These are phyloP conservation scores for Carollia perspicillata DNA, from an alignment of 2,113 vertebrate genomes.

Conservation along the genomic window DNA sequence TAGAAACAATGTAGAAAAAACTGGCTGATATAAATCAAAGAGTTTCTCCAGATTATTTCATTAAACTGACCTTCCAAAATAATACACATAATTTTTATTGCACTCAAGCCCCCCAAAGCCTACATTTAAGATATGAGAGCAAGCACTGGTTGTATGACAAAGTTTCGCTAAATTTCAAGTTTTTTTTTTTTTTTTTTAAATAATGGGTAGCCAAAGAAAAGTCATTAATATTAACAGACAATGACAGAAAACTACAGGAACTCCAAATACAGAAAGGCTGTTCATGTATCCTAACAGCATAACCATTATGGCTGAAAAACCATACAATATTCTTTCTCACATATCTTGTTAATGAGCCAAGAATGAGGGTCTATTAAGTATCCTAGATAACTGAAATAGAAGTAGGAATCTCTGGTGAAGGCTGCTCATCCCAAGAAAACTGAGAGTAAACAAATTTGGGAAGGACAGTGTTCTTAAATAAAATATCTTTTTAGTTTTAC, in stretches of 20 bases:
- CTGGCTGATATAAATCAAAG: not conserved
- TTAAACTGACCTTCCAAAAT: conserved; percentile 37
- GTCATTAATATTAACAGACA: conserved; percentile 69
- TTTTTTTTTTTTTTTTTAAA: not conserved
- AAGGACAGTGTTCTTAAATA: conserved; percentile 42
- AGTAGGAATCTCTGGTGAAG: conserved; percentile 53
- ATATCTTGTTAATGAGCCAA: conserved; percentile 68
- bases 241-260: conserved; percentile 60
- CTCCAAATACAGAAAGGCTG: conserved; percentile 66
- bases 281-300: conserved; percentile 64
- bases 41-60: conserved; percentile 43
- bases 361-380: conserved; percentile 62
- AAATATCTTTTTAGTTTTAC: conserved; percentile 59
- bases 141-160: conserved; percentile 39
- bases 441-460: not conserved
- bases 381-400: conserved; percentile 68
- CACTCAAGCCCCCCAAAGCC: conserved; percentile 33
- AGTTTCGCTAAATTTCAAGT: conserved; percentile 36
- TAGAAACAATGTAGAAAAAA: conserved; percentile 27
- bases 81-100: conserved; percentile 9
- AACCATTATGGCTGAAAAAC: conserved; percentile 68
- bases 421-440: conserved; percentile 26
- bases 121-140: conserved; percentile 49
- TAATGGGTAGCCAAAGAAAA: conserved; percentile 39
- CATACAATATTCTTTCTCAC: conserved; percentile 69